phyloP scores from a whole-genome alignment of 2,797 vertebrate genomes.

The Eospalax fontanierii region DNA sequence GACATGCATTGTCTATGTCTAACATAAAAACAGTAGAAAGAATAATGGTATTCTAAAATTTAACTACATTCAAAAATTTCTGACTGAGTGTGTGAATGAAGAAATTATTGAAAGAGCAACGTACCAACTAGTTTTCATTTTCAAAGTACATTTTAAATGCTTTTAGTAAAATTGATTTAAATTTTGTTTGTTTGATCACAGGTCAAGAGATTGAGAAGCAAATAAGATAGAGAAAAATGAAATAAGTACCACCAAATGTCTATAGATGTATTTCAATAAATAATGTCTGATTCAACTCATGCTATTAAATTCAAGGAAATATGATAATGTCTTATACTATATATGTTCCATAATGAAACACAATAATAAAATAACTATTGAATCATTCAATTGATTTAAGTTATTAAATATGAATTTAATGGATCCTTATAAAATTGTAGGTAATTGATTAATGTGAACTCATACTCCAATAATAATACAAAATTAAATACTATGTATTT shows the following conservation, averaged over 20 bases:
- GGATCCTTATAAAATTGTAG: no score
- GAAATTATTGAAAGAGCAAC: conserved; percentile 2
- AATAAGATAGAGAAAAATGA: neutral
- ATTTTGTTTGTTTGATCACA: conserved; percentile 30
- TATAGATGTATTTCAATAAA: conserved; percentile 25
- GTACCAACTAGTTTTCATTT: conserved; percentile 42
- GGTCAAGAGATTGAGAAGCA: no score
- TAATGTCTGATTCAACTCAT: neutral
- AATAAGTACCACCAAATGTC: conserved; percentile 38
- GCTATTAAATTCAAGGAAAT: neutral
- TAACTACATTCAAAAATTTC: no score
- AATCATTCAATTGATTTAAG: no score
- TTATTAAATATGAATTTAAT: no score
- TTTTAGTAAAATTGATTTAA: neutral
- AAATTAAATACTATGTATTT: no score
- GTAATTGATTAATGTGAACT: no score
- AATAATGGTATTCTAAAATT: no score
- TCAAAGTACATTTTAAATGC: neutral
- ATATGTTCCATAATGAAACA: neutral
- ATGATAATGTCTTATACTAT: neutral
- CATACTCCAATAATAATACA: no score
- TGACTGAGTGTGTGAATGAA: neutral
- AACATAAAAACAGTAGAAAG: no score
- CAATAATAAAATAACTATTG: neutral
- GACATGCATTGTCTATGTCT: no score